Conservation (phyloP, 1,140 invertebrate genomes). For the Wasmannia auropunctata region DNA sequence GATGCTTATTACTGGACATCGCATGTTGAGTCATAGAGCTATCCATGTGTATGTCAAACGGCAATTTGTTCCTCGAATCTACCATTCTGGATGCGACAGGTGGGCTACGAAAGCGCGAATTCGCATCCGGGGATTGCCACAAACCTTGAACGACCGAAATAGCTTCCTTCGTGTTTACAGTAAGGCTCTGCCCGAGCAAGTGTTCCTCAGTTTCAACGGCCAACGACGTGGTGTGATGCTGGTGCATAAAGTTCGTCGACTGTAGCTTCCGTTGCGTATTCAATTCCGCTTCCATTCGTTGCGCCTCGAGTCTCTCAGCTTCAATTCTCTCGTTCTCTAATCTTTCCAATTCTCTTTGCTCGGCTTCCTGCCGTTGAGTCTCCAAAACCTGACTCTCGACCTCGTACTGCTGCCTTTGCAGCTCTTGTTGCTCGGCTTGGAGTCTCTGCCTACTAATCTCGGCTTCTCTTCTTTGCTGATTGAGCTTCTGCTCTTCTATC, state of each 20-base stretch:
- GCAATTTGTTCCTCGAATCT: slow-evolving; percentile 75
- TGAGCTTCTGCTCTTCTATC: slow-evolving; percentile 71
- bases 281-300: slow-evolving; percentile 77
- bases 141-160: slow-evolving; percentile 81
- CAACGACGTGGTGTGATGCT: slow-evolving; percentile 73
- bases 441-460: slow-evolving; percentile 74
- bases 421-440: slow-evolving; percentile 62
- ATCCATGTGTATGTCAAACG: slow-evolving; percentile 88
- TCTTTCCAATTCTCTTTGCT: slow-evolving; percentile 69
- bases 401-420: slow-evolving; percentile 67
- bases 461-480: slow-evolving; percentile 72
- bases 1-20: slow-evolving; percentile 79
- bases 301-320: slow-evolving; percentile 71
- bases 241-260: slow-evolving; percentile 76
- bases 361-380: slow-evolving; percentile 72
- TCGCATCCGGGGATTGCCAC: slow-evolving; percentile 80
- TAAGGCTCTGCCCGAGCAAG: slow-evolving; percentile 84
- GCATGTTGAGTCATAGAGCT: slow-evolving; percentile 86
- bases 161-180: slow-evolving; percentile 88
- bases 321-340: slow-evolving; percentile 70
- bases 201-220: slow-evolving; percentile 77
- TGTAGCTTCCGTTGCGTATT: slow-evolving; percentile 79
- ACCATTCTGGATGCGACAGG: slow-evolving; percentile 75
- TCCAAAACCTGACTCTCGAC: slow-evolving; percentile 66
- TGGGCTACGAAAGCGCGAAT: slow-evolving; percentile 68